Percentiles rank a stretch among this genome's conserved stretches.
Evolutionary conservation across 2,113 vertebrate species (phyloP).

Genomic region (Lepus americanus): DNA sequence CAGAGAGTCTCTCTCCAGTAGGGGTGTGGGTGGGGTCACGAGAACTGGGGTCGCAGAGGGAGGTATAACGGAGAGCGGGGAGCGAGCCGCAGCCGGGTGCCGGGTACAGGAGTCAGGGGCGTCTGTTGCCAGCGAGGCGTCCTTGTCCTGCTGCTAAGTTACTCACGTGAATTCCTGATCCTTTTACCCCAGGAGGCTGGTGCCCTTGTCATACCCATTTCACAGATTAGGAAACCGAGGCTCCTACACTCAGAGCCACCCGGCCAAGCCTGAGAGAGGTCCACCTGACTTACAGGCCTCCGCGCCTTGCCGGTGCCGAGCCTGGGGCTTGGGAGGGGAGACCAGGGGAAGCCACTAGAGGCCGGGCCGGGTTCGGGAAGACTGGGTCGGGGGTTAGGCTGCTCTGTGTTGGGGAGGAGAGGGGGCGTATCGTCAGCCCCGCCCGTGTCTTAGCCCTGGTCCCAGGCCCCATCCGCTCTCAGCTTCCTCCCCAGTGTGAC

Average conservation of each 20-base stretch:
- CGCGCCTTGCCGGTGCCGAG: not conserved
- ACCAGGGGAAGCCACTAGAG: not conserved
- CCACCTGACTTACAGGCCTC: no score
- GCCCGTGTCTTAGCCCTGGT: not conserved
- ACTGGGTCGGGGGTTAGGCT: not conserved
- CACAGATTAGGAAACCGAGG: constrained; percentile 10
- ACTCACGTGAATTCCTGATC: not conserved
- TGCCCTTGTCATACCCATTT: not conserved
- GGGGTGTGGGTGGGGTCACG: not conserved
- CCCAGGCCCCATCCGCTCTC: fast-evolving
- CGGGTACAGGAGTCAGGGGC: fast-evolving
- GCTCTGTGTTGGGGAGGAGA: not conserved
- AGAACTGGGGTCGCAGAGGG: not conserved
- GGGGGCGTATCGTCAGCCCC: no score
- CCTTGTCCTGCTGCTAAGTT: not conserved
- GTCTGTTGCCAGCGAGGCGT: fast-evolving
- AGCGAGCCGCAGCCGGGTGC: fast-evolving
- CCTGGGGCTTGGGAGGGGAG: not conserved
- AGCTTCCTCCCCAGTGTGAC: fast-evolving
- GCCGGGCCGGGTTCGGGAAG: not conserved
- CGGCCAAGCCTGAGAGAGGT: not conserved
- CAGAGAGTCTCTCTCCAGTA: no score
- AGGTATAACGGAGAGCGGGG: not conserved
- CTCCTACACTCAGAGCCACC: not conserved
- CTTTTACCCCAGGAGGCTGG: not conserved